phyloP scores from a whole-genome alignment of 1,140 invertebrate genomes.

The Drosophila seguyi region DNA sequence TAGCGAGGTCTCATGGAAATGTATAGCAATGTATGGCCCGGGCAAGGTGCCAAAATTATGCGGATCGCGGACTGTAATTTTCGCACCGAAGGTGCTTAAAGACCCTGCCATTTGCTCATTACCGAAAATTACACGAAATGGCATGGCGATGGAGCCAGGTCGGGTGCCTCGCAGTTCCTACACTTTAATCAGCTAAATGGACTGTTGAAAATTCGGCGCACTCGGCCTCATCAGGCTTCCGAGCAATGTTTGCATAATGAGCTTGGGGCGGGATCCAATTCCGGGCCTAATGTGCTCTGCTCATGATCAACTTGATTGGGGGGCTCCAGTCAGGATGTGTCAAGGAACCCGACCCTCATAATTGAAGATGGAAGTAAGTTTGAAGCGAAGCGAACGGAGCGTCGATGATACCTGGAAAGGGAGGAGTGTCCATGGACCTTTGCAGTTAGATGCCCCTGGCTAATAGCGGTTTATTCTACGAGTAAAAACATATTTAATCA shows the following conservation, averaged over 20 bases:
- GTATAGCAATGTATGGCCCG: slow-evolving; percentile 23
- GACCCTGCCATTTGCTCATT: slow-evolving; percentile 63
- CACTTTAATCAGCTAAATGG: slow-evolving; percentile 82
- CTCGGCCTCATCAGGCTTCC: slow-evolving; percentile 46
- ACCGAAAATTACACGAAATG: slow-evolving; percentile 55
- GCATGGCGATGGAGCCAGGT: slow-evolving; percentile 15
- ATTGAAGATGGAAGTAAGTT: slow-evolving; percentile 4
- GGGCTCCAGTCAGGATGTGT: slow-evolving; percentile 27
- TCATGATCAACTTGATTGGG: slow-evolving; percentile 65
- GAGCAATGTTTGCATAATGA: slow-evolving; percentile 72
- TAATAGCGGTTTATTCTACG: slow-evolving; percentile 15
- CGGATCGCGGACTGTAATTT: slow-evolving; percentile 54
- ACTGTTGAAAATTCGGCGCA: slow-evolving; percentile 81
- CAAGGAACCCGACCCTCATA: slow-evolving; percentile 64
- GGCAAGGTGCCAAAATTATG: slow-evolving; percentile 75
- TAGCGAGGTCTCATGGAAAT: slow-evolving; percentile 6
- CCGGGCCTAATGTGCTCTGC: slow-evolving; percentile 69
- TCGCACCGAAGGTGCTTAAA: slow-evolving; percentile 64
- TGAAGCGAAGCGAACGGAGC: background rate
- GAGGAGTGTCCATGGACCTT: background rate
- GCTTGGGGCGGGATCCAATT: slow-evolving; percentile 52
- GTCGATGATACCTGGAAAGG: background rate
- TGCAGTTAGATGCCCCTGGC: slow-evolving; percentile 66
- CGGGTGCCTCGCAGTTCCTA: slow-evolving; percentile 29
- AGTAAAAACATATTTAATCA: slow-evolving; percentile 12